phyloP scores from a whole-genome alignment of 92 coral and sea anemone species.

The Actinostola sp. region DNA sequence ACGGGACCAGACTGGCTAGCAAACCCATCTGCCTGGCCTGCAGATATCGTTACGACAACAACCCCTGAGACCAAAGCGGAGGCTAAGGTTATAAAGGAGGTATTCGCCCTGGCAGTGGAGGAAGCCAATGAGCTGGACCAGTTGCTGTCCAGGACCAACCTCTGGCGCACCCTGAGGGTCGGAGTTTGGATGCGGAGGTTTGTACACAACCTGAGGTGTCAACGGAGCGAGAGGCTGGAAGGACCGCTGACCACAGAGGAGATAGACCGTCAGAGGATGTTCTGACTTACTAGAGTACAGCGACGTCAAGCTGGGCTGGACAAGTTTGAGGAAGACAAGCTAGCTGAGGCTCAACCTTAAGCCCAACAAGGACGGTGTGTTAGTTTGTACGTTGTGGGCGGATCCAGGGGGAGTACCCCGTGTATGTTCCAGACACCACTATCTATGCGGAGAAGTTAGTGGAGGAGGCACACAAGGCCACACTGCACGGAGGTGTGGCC shows the following conservation, averaged over 20 bases:
- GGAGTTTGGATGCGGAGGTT: too few relatives aligned
- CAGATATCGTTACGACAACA: too few relatives aligned
- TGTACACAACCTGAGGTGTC: too few relatives aligned
- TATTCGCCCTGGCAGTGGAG: too few relatives aligned
- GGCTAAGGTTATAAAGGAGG: too few relatives aligned
- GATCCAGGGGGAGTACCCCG: constrained; percentile 12
- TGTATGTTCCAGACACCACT: background rate
- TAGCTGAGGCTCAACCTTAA: background rate
- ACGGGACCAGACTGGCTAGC: too few relatives aligned
- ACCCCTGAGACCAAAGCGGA: too few relatives aligned
- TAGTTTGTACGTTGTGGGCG: background rate
- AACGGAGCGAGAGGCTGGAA: background rate
- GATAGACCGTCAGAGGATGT: background rate
- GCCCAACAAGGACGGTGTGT: constrained; percentile 3
- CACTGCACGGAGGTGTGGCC: constrained; percentile 20
- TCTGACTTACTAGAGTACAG: constrained; percentile 5
- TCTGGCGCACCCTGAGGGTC: too few relatives aligned
- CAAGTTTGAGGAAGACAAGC: background rate
- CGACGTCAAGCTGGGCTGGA: background rate
- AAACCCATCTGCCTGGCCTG: too few relatives aligned
- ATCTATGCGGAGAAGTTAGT: constrained; percentile 13
- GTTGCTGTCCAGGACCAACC: too few relatives aligned
- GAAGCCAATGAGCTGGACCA: too few relatives aligned
- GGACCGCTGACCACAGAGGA: constrained; percentile 9
- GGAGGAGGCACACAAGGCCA: constrained; percentile 25